phyloP scores from a whole-genome alignment of 2,888 invertebrate species.

The Eumacrocentrus americanus region DNA sequence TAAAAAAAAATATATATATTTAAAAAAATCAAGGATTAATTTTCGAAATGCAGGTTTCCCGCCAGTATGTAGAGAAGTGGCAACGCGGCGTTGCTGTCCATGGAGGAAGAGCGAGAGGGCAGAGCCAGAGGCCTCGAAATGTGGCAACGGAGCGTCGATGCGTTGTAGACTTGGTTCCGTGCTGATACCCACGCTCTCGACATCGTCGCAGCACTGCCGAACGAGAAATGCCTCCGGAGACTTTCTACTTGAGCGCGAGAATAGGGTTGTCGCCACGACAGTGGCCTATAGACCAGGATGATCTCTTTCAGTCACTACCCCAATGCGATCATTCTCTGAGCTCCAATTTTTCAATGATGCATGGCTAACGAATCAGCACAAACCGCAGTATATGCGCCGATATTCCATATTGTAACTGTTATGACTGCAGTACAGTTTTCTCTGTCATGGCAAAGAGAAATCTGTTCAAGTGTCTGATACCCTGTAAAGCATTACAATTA shows the following conservation, averaged over 20 bases:
- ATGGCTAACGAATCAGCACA: too few relatives aligned
- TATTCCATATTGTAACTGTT: too few relatives aligned
- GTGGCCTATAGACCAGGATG: too few relatives aligned
- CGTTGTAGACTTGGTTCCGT: constrained; percentile 60
- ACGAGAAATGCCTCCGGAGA: constrained; percentile 52
- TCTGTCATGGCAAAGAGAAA: neutral
- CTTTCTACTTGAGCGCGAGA: constrained; percentile 57
- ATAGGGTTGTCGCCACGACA: constrained; percentile 55
- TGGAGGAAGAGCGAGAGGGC: constrained; percentile 34
- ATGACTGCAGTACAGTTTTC: too few relatives aligned
- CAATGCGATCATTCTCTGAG: constrained; percentile 1
- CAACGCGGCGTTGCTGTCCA: constrained; percentile 41
- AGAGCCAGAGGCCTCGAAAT: constrained; percentile 54
- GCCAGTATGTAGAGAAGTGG: constrained; percentile 48
- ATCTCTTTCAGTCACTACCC: too few relatives aligned
- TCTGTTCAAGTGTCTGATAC: neutral
- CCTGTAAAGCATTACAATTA: neutral
- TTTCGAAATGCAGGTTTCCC: constrained; percentile 59
- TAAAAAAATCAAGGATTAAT: constrained; percentile 10
- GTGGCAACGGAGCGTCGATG: constrained; percentile 58
- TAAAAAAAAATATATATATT: neutral
- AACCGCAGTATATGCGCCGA: too few relatives aligned
- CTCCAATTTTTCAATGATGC: constrained; percentile 17
- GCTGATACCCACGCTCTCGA: constrained; percentile 63
- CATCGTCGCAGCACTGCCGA: constrained; percentile 39